A percentile compares a stretch with the other conserved stretches of the same genome.
Conservation (phyloP, 2,797 vertebrate species). For the Labeo calbasu region DNA sequence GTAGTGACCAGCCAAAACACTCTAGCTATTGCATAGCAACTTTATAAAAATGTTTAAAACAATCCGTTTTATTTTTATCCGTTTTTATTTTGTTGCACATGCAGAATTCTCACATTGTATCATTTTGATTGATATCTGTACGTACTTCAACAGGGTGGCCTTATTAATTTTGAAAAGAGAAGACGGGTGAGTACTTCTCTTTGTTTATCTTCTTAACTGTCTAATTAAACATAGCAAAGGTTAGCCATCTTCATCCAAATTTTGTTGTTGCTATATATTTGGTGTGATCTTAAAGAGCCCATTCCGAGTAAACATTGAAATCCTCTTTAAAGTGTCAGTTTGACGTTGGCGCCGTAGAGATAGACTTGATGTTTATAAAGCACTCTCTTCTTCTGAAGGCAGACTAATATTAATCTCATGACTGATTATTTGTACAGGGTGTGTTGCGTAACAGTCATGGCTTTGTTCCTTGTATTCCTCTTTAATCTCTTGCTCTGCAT, state of each 20-base stretch:
- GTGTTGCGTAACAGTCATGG: conserved; percentile 21
- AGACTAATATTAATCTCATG: conserved; percentile 22
- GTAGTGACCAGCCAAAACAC: neutral
- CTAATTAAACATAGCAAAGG: neutral
- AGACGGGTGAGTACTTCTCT: conserved; percentile 80
- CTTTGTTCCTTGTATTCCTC: neutral
- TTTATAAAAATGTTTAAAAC: too few relatives aligned
- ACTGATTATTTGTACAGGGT: neutral
- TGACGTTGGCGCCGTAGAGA: neutral
- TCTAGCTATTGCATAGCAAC: neutral
- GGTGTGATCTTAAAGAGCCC: conserved; percentile 15
- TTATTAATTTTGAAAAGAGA: conserved; percentile 92
- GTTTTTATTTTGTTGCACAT: neutral
- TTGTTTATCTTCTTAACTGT: neutral
- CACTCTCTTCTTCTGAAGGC: neutral
- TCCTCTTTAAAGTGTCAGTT: neutral
- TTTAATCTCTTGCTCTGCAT: neutral
- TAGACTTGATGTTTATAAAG: conserved; percentile 12
- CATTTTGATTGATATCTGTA: neutral
- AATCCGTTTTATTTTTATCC: neutral
- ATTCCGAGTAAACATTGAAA: conserved; percentile 11
- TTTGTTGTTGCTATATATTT: conserved; percentile 23
- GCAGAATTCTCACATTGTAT: neutral
- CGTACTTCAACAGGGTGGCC: conserved; percentile 74
- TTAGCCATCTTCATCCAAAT: neutral